Conservation (phyloP, 1,140 invertebrate genomes). For the Bombus cullumanus region DNA sequence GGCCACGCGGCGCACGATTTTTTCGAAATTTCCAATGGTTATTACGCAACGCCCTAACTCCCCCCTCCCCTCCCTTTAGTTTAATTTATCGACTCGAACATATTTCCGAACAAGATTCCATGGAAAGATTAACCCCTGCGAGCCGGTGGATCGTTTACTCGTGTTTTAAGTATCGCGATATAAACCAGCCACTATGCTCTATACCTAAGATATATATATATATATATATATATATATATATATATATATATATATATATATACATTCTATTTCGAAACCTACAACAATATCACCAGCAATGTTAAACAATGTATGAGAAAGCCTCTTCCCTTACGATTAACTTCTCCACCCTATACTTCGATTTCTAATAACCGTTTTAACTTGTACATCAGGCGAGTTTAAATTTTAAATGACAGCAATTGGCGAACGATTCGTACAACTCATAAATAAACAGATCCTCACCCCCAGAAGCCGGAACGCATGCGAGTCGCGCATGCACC, state of each 20-base stretch:
- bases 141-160: neutral
- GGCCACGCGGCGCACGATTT: slow-evolving; percentile 10
- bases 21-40: slow-evolving; percentile 35
- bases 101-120: slow-evolving; percentile 14
- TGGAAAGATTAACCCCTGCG: slow-evolving; percentile 1
- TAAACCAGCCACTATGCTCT: neutral
- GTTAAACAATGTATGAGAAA: neutral
- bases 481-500: neutral
- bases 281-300: too few relatives aligned
- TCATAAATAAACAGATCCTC: slow-evolving; percentile 31
- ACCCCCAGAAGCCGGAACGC: neutral
- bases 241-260: neutral
- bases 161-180: slow-evolving; percentile 12
- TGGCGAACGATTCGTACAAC: neutral
- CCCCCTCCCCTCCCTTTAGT: neutral
- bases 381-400: neutral
- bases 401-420: too few relatives aligned
- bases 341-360: neutral
- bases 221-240: too few relatives aligned
- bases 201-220: neutral
- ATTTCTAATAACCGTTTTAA: too few relatives aligned
- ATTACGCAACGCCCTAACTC: slow-evolving; percentile 34
- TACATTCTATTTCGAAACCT: too few relatives aligned
- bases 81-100: slow-evolving; percentile 41
- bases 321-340: neutral